phyloP scores from a whole-genome alignment of 2,797 vertebrate species.

The Spheniscus humboldti region DNA sequence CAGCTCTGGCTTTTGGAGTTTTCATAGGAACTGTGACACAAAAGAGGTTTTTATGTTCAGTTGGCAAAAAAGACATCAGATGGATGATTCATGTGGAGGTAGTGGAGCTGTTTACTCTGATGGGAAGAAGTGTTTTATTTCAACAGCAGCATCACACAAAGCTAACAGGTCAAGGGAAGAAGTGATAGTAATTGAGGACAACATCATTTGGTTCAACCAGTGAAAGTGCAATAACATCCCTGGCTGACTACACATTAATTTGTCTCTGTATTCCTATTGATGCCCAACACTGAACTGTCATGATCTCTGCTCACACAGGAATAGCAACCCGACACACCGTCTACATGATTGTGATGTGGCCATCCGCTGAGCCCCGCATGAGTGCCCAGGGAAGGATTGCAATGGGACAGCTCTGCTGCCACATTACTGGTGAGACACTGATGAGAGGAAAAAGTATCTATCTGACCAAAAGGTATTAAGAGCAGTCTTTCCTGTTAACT shows the following conservation, averaged over 20 bases:
- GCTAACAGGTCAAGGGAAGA: background rate
- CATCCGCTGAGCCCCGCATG: background rate
- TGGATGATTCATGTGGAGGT: background rate
- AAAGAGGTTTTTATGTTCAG: background rate
- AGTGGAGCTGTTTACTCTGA: background rate
- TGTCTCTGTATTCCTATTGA: background rate
- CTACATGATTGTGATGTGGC: background rate
- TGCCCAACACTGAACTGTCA: background rate
- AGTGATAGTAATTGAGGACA: background rate
- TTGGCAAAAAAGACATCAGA: background rate
- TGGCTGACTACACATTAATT: background rate
- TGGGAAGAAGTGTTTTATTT: background rate
- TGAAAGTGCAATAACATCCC: background rate
- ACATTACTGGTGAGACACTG: background rate
- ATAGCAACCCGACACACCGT: background rate
- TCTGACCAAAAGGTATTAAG: background rate
- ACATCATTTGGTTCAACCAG: background rate
- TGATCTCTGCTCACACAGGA: background rate
- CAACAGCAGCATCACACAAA: background rate
- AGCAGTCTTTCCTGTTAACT: background rate
- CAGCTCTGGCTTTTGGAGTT: background rate
- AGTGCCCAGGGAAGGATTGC: background rate
- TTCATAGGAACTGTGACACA: background rate
- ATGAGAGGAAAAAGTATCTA: background rate
- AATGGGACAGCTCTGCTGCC: background rate